Evolutionary conservation across 2,888 invertebrate genomes (phyloP), one percentile per base, ranked within the genome.

Genomic region (Caprella mutica): DNA sequence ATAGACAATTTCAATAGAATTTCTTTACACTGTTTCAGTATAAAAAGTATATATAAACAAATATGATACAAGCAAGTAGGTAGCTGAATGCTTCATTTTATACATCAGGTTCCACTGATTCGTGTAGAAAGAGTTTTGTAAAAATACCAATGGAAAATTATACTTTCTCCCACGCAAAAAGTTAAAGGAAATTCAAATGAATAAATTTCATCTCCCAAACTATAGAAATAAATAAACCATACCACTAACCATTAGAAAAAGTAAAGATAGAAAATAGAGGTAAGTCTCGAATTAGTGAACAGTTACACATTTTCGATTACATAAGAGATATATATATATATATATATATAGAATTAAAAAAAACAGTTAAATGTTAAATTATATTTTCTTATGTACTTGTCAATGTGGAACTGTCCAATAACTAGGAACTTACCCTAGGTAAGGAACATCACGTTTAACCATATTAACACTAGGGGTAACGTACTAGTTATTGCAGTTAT

Each of bases 321-420:
- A n/a, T n/a, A n/a, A n/a, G n/a, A n/a, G n/a, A n/a, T n/a, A n/a
- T n/a, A n/a, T n/a, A n/a, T n/a, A n/a, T n/a, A n/a, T n/a, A n/a
- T n/a, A n/a, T n/a, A n/a, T n/a, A n/a, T n/a, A n/a, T n/a, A n/a
- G n/a, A n/a, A n/a, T n/a, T n/a, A n/a, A n/a, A n/a, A n/a, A n/a
- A n/a, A n/a, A n/a, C n/a, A n/a, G n/a, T n/a, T n/a, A n/a, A n/a
- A n/a, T n/a, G n/a, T n/a, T n/a, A n/a, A n/a, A n/a, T n/a, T n/a
- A n/a, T n/a, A n/a, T n/a, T n/a, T n/a, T n/a, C n/a, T n/a, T n/a
- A n/a, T n/a, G n/a, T n/a, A n/a, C n/a, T n/a, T n/a, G n/a, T n/a
- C n/a, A n/a, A 4, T 38, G 24, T 3, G 21, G 44, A 24, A 66
- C 67, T 71, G 83, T 83, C 17, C 23, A 52, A n/a, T n/a, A n/a